phyloP scores from a whole-genome alignment of 1,140 invertebrate species.

The Drosophila parvula region DNA sequence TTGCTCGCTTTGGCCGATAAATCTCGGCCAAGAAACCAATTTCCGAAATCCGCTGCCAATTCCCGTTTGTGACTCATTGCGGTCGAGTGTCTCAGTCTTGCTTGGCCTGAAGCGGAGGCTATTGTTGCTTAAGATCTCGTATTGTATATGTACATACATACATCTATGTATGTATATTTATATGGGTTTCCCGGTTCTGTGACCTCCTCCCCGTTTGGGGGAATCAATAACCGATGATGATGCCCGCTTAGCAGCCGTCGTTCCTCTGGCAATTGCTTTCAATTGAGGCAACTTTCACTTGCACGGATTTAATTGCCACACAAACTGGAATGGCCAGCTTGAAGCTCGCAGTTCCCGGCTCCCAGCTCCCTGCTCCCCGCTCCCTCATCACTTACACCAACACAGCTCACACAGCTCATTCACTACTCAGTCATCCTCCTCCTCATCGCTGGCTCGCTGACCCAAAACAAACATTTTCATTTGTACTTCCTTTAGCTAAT shows the following conservation, averaged over 20 bases:
- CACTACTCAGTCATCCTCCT: conserved; percentile 44
- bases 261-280: conserved; percentile 56
- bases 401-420: conserved; percentile 15
- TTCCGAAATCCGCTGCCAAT: conserved; percentile 55
- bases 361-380: conserved; percentile 7
- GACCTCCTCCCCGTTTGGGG: conserved; percentile 14
- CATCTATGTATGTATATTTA: no score
- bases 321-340: conserved; percentile 32
- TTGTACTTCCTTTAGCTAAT: conserved; percentile 34
- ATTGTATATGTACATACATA: background rate
- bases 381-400: conserved; percentile 12
- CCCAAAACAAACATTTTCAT: conserved; percentile 41
- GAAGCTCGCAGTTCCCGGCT: background rate
- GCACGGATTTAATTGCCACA: conserved; percentile 50
- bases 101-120: conserved; percentile 5
- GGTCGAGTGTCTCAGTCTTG: conserved; percentile 24
- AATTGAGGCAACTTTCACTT: conserved; percentile 75
- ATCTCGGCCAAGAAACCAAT: conserved; percentile 48
- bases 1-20: conserved; percentile 15
- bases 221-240: conserved; percentile 51
- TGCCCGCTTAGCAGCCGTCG: background rate
- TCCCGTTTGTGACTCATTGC: conserved; percentile 76
- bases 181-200: conserved; percentile 17
- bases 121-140: conserved; percentile 1
- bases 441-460: conserved; percentile 36